Base-by-base conservation (phyloP, 2,797 vertebrate species). In the Coregonus ussuriensis region DNA sequence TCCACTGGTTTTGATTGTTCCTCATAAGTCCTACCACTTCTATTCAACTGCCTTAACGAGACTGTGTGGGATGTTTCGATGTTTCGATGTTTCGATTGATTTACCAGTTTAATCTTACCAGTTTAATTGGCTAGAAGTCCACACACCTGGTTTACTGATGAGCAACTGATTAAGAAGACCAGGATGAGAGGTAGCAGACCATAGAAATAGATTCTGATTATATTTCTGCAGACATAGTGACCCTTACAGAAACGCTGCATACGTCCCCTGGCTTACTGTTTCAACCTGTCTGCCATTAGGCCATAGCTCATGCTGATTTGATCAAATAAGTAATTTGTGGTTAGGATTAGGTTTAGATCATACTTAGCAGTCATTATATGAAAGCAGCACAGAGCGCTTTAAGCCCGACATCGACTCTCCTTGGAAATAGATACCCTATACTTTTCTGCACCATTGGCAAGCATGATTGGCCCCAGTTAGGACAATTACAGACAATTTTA, bases 391-490 rank as follows among this genome's bases (percentile, higher is more conserved):
- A 1, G 77, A 66, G 53, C 0, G 0, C 79, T 79, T 47, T 52
- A 21, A 74, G 85, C 80, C 80, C 72, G 83, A 85, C 84, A 74
- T 84, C 78, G 79, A 52, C 79, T 80, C 80, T 21, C 37, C 83
- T 83, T 71, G 91, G 89, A 90, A 92, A 89, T 70, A 68, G 88
- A 92, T 87, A 93, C 86, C 83, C 88, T 82, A 6, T 85, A 90
- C 86, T 91, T 91, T 90, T 92, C 90, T 78, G 89, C 89, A 75
- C 87, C 84, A 81, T 81, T 89, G 89, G 82, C 76, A 84, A 85
- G 72, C 84, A 84, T 90, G 89, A 93, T 88, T 90, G 91, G 89
- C 88, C 85, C 71, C 89, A 91, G 91, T 91, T 90, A 90, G 86
- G 82, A 82, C 89, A 90, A 91, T 92, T 91, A 88, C 83, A 87